phyloP scores from a whole-genome alignment of 2,888 invertebrate species.

The Acronicta alni region DNA sequence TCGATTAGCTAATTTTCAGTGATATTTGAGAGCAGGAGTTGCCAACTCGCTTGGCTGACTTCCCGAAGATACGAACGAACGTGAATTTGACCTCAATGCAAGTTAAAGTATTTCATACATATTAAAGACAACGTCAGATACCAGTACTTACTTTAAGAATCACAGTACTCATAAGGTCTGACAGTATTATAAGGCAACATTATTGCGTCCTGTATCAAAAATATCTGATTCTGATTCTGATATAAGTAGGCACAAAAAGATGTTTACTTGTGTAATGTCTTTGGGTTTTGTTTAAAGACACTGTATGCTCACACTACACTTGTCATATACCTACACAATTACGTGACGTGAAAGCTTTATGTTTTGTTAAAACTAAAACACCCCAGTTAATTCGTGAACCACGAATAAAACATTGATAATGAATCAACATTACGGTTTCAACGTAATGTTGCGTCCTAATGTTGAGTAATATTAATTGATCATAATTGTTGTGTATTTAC shows the following conservation, averaged over 20 bases:
- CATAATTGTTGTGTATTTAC: neutral
- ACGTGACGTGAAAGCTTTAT: no score
- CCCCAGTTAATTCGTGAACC: neutral
- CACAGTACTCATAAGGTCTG: neutral
- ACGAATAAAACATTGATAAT: no score
- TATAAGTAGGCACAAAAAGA: no score
- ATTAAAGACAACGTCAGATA: neutral
- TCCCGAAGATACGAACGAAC: neutral
- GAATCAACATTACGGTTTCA: no score
- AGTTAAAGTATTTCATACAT: slow-evolving; percentile 4
- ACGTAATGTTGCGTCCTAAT: neutral
- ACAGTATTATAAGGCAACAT: neutral
- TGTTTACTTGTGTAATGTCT: no score
- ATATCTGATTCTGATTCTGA: neutral
- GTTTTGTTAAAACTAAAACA: neutral
- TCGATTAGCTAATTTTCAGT: slow-evolving; percentile 20
- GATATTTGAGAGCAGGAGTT: slow-evolving; percentile 5
- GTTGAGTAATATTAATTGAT: neutral
- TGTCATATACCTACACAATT: no score
- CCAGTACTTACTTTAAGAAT: neutral
- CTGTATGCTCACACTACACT: no score
- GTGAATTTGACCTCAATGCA: slow-evolving; percentile 2
- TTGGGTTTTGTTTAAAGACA: no score
- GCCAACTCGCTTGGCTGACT: slow-evolving; percentile 13
- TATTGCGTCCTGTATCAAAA: neutral